phyloP scores from a whole-genome alignment of 1,140 invertebrate species.

The Drosophila nasuta region DNA sequence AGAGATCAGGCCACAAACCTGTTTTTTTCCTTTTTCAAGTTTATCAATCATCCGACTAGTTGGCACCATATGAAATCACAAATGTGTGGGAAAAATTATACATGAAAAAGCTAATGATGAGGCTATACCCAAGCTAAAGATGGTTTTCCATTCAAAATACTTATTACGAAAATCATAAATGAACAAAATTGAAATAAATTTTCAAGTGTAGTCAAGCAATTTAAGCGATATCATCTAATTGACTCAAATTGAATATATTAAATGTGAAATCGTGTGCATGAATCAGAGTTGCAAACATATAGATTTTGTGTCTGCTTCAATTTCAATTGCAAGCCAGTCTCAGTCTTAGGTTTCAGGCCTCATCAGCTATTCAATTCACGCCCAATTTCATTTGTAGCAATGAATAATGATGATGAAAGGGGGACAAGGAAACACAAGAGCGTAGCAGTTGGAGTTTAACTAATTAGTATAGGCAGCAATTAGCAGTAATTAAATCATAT shows the following conservation, averaged over 20 bases:
- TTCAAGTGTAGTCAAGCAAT: not conserved
- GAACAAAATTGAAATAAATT: not conserved
- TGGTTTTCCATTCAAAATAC: not conserved
- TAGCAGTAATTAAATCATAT: slow-evolving; percentile 79
- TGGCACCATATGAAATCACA: not conserved
- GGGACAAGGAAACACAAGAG: not conserved
- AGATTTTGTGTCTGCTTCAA: not conserved
- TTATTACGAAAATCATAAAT: not conserved
- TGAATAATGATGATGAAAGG: not conserved
- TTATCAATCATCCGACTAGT: slow-evolving; percentile 7
- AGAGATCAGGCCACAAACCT: not conserved
- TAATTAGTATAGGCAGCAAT: slow-evolving; percentile 70
- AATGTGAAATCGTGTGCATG: slow-evolving; percentile 19
- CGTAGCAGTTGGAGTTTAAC: slow-evolving; percentile 32
- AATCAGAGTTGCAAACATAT: not conserved
- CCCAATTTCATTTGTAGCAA: slow-evolving; percentile 42
- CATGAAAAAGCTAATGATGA: not conserved
- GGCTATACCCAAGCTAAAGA: not conserved
- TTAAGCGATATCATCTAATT: not conserved
- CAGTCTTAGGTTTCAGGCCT: not conserved
- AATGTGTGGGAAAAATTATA: not conserved
- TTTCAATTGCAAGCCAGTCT: slow-evolving; percentile 1
- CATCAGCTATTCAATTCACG: slow-evolving; percentile 51
- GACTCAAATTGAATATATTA: slow-evolving; percentile 3
- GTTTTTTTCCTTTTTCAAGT: not conserved